These are phyloP conservation scores for Drosophila malerkotliana DNA, from an alignment of 1,140 invertebrate genomes.

Conservation along the genomic window DNA sequence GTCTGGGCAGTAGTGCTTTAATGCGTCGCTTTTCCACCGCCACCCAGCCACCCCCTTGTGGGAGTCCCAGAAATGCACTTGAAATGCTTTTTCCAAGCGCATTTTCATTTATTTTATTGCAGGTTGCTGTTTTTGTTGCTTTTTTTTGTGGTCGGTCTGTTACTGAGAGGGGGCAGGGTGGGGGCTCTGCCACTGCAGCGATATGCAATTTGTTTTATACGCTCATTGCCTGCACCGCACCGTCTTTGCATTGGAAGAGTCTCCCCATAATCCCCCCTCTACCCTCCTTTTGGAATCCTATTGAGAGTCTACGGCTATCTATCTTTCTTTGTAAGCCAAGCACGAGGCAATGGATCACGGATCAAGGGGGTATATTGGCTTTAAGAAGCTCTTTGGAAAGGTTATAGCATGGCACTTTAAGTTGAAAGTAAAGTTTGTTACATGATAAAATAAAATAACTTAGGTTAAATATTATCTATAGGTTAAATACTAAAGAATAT, in stretches of 20 bases:
- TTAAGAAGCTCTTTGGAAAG: background rate
- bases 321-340: conserved; percentile 32
- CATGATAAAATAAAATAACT: no score
- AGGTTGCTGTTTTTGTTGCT: conserved; percentile 28
- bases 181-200: conserved; percentile 34
- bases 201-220: conserved; percentile 76
- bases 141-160: conserved; percentile 34
- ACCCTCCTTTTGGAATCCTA: conserved; percentile 12
- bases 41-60: background rate
- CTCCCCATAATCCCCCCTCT: conserved; percentile 1
- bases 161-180: conserved; percentile 1
- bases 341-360: conserved; percentile 1
- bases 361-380: conserved; percentile 14
- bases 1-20: conserved; percentile 49
- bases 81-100: conserved; percentile 66
- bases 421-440: no score
- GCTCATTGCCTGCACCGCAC: conserved; percentile 60
- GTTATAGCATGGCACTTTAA: background rate
- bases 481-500: no score
- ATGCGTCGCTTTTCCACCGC: conserved; percentile 32
- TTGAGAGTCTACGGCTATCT: conserved; percentile 30
- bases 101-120: conserved; percentile 75
- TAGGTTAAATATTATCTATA: no score
- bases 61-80: conserved; percentile 50
- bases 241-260: conserved; percentile 4